phyloP scores from a whole-genome alignment of 2,888 invertebrate genomes.

The Agrotis ipsilon region DNA sequence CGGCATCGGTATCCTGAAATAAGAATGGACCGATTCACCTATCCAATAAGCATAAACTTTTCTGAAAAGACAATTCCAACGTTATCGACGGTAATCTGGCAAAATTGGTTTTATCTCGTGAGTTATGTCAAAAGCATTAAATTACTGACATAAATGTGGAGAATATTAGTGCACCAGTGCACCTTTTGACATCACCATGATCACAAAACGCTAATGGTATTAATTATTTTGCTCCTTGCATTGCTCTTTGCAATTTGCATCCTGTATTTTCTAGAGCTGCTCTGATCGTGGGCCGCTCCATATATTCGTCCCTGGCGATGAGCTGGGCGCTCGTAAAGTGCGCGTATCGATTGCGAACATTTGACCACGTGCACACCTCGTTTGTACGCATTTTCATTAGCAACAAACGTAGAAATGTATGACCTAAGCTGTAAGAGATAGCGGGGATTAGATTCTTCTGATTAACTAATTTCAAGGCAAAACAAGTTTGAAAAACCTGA shows the following conservation, averaged over 20 bases:
- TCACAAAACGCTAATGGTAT: conserved; percentile 6
- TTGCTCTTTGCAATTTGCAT: too few relatives aligned
- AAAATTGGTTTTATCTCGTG: background rate
- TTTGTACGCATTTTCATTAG: conserved; percentile 75
- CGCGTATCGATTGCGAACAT: conserved; percentile 67
- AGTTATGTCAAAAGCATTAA: conserved; percentile 1
- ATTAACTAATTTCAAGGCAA: background rate
- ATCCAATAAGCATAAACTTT: conserved; percentile 33
- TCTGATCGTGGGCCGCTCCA: conserved; percentile 10
- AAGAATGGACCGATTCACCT: background rate
- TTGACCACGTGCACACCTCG: conserved; percentile 67
- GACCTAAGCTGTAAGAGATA: conserved; percentile 32
- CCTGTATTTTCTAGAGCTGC: background rate
- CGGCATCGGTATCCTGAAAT: background rate
- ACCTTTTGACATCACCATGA: background rate
- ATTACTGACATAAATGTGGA: background rate
- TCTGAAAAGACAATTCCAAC: background rate
- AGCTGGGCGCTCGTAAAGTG: conserved; percentile 61
- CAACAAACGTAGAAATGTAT: conserved; percentile 60
- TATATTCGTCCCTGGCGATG: conserved; percentile 46
- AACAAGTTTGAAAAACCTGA: too few relatives aligned
- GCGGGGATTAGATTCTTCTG: conserved; percentile 28
- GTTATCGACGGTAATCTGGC: conserved; percentile 2
- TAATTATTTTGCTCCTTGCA: conserved; percentile 9
- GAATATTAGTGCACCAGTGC: background rate